These are phyloP conservation scores for Hemichromis elongatus DNA, from an alignment of 2,113 vertebrate species.

Conservation along the genomic window DNA sequence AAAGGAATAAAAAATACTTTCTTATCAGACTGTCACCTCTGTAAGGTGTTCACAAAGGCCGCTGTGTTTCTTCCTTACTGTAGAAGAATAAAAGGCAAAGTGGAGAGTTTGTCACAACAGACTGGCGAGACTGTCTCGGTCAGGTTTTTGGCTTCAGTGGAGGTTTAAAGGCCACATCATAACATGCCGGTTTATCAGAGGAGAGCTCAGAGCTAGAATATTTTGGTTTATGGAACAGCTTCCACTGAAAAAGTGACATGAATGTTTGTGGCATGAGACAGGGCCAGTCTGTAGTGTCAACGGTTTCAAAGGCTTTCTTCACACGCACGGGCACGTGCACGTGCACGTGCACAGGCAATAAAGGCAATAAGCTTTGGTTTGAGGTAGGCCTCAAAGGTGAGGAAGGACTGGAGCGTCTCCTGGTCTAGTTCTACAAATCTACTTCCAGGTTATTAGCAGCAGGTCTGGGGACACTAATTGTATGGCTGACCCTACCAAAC, in stretches of 20 bases:
- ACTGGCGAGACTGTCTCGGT: not conserved
- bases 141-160: slow-evolving; percentile 29
- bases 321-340: slow-evolving; percentile 9
- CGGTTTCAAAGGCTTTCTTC: slow-evolving; percentile 42
- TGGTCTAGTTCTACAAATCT: not conserved
- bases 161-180: not conserved
- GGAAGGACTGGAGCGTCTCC: not conserved
- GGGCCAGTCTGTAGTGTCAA: not conserved
- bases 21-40: not conserved
- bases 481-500: not conserved
- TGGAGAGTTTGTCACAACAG: slow-evolving; percentile 13
- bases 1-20: slow-evolving; percentile 35
- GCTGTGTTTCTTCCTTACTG: slow-evolving; percentile 45
- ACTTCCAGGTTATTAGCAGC: not conserved
- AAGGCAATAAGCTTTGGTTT: slow-evolving; percentile 60
- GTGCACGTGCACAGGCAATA: slow-evolving; percentile 30
- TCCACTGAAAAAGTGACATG: slow-evolving; percentile 19
- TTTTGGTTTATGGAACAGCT: slow-evolving; percentile 69
- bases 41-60: slow-evolving; percentile 58
- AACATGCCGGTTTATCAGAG: slow-evolving; percentile 15
- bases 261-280: not conserved
- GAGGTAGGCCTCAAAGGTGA: not conserved
- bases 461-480: not conserved
- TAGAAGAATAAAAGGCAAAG: slow-evolving; percentile 41
- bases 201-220: slow-evolving; percentile 20